phyloP scores from a whole-genome alignment of 2,797 vertebrate species.

The Carapus acus region DNA sequence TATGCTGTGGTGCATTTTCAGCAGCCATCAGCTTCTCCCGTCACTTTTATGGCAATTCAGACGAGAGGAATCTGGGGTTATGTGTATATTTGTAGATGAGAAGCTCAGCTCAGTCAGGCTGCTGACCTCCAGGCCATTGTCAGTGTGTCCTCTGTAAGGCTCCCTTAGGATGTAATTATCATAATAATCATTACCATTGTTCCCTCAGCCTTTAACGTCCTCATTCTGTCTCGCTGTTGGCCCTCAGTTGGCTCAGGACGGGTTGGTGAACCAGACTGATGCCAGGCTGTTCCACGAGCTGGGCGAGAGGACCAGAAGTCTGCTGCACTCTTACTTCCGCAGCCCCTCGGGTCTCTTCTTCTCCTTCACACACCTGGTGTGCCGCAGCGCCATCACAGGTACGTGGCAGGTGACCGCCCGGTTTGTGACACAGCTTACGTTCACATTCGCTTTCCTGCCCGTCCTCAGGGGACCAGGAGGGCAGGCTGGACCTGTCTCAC shows the following conservation, averaged over 20 bases:
- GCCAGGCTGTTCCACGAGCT: slow-evolving; percentile 81
- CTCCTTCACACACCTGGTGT: slow-evolving; percentile 92
- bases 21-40: no score
- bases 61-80: no score
- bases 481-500: slow-evolving; percentile 89
- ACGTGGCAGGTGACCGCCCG: not conserved
- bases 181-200: no score
- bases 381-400: slow-evolving; percentile 86
- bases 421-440: no score
- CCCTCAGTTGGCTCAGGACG: slow-evolving; percentile 79
- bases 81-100: no score
- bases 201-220: not conserved
- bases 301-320: slow-evolving; percentile 77
- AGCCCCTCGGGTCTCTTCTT: slow-evolving; percentile 80
- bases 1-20: no score
- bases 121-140: no score
- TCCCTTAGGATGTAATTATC: no score
- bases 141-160: no score
- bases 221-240: not conserved
- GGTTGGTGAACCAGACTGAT: slow-evolving; percentile 77
- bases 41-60: no score
- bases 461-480: slow-evolving; percentile 84
- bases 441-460: slow-evolving; percentile 8
- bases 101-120: no score
- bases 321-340: slow-evolving; percentile 89